Percentiles rank a stretch among this genome's conserved stretches.
These are phyloP conservation scores for Taxidea taxus DNA, from an alignment of 2,113 vertebrate genomes.

Conservation along the genomic window DNA sequence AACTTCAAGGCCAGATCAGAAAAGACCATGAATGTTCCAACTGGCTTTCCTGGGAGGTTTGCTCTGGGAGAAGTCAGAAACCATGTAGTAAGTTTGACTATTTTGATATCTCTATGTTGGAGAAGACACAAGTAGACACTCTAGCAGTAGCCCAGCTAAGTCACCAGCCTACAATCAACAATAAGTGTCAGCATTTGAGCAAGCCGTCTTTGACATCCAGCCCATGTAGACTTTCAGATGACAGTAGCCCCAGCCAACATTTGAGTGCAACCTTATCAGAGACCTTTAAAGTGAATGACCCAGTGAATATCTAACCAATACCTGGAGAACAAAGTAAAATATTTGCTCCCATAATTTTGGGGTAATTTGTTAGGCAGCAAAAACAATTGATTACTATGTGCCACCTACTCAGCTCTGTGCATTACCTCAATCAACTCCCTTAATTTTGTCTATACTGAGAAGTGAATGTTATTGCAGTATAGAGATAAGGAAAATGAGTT, in stretches of 20 bases:
- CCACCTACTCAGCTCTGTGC: neutral
- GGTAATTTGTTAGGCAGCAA: neutral
- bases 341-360: neutral
- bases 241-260: neutral
- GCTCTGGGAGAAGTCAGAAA: neutral
- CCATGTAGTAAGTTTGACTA: neutral
- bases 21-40: neutral
- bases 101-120: neutral
- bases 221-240: neutral
- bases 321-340: neutral
- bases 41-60: neutral
- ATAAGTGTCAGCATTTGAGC: neutral
- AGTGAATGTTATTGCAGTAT: neutral
- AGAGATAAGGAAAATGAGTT: neutral
- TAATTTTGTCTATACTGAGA: neutral
- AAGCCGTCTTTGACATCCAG: neutral
- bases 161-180: neutral
- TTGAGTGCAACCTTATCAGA: neutral
- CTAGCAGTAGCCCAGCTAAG: neutral
- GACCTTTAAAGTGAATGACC: neutral
- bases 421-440: neutral
- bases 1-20: neutral
- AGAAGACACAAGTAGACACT: neutral
- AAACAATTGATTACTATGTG: neutral
- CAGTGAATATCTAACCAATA: neutral